Conservation (phyloP, 1,140 invertebrate species). For the Elysia chlorotica region DNA sequence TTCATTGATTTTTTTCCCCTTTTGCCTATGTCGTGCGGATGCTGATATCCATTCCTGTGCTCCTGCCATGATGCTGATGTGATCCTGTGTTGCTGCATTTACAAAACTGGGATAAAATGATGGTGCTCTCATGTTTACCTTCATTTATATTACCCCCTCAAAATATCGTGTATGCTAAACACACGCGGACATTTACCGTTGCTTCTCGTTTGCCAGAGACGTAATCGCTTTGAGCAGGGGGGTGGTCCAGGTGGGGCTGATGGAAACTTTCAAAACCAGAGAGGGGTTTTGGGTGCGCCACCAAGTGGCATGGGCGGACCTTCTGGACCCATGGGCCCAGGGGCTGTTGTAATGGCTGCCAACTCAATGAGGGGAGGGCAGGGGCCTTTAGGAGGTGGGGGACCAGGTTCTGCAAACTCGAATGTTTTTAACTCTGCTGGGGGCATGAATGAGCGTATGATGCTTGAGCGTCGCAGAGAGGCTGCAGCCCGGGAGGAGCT, state of each 20-base stretch:
- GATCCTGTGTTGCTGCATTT: not conserved
- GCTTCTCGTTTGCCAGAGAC: slow-evolving; percentile 5
- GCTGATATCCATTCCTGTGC: not conserved
- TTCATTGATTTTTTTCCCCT: no score
- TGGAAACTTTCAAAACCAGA: slow-evolving; percentile 22
- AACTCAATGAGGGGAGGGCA: slow-evolving; percentile 4
- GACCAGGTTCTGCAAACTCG: slow-evolving; percentile 2
- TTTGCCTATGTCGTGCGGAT: no score
- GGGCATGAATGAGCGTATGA: slow-evolving; percentile 20
- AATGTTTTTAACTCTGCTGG: slow-evolving; percentile 7
- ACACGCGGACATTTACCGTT: no score
- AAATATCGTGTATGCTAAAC: no score
- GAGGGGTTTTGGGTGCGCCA: slow-evolving; percentile 25
- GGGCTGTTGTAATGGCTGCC: slow-evolving; percentile 6
- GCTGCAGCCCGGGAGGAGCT: slow-evolving; percentile 34
- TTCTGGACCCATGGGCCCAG: not conserved
- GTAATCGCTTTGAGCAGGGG: slow-evolving; percentile 27
- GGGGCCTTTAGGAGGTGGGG: slow-evolving; percentile 17
- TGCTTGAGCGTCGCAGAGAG: slow-evolving; percentile 31
- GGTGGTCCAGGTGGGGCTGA: not conserved
- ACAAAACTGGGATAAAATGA: not conserved
- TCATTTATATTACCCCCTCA: not conserved
- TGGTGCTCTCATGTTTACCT: not conserved
- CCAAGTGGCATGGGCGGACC: slow-evolving; percentile 21
- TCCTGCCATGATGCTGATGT: not conserved